Conservation (phyloP, 2,797 vertebrate species). For the Pseudochromis fuscus region DNA sequence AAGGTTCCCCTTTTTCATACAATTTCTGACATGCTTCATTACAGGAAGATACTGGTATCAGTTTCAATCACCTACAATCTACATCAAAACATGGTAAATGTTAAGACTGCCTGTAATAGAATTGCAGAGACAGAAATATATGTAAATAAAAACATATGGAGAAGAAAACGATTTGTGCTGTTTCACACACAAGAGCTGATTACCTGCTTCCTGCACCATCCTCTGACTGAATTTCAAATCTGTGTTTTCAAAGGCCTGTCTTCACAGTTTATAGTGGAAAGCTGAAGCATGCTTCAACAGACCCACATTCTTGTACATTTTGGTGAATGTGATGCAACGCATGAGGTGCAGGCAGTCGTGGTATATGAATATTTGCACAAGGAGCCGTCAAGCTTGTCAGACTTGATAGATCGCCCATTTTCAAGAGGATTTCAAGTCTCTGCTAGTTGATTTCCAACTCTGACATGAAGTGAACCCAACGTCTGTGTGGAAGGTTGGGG, state of each 20-base stretch:
- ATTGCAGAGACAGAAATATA: too few species aligned
- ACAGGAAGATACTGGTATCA: too few species aligned
- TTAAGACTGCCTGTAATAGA: background rate
- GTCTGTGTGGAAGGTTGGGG: background rate
- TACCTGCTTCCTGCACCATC: too few species aligned
- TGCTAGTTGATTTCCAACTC: background rate
- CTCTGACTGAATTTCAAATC: too few species aligned
- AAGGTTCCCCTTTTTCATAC: too few species aligned
- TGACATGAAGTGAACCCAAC: background rate
- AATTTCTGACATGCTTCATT: too few species aligned
- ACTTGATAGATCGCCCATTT: background rate
- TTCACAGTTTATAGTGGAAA: background rate
- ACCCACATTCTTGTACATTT: constrained; percentile 12
- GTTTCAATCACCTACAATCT: background rate
- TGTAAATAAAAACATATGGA: too few species aligned
- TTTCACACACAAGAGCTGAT: too few species aligned
- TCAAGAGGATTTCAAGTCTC: background rate
- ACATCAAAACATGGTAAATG: too few species aligned
- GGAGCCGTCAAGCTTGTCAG: background rate
- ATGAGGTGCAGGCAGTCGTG: too few species aligned
- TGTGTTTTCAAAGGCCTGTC: too few species aligned
- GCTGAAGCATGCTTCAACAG: constrained; percentile 3
- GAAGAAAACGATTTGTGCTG: too few species aligned
- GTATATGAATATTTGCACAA: background rate
- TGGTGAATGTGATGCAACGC: background rate